These are phyloP conservation scores for Alosa alosa DNA, from an alignment of 2,113 vertebrate genomes.

Conservation along the genomic window DNA sequence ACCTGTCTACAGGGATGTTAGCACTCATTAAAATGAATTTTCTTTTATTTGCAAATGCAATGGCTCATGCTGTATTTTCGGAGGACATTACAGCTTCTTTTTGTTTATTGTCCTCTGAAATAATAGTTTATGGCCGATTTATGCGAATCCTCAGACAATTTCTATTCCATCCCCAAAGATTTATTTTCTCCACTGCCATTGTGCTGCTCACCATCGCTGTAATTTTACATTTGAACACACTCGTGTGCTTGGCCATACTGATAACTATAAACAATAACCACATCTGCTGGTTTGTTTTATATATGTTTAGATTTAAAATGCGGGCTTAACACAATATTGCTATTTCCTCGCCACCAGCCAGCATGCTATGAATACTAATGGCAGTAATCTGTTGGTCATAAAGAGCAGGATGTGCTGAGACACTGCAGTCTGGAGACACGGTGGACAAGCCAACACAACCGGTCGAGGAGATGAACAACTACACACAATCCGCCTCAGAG, in stretches of 20 bases:
- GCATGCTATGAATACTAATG: conserved; percentile 33
- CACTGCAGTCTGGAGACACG: not conserved
- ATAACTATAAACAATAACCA: conserved; percentile 46
- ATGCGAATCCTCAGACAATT: conserved; percentile 41
- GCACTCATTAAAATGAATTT: conserved; percentile 43
- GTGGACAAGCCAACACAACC: not conserved
- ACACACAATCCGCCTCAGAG: not conserved
- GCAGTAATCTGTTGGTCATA: not conserved
- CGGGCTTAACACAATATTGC: conserved; percentile 1
- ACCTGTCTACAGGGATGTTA: conserved; percentile 42
- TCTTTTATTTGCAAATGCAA: conserved; percentile 41
- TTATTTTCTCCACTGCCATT: conserved; percentile 39
- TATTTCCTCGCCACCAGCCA: conserved; percentile 16
- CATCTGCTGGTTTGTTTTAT: conserved; percentile 20
- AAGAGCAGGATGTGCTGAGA: not conserved
- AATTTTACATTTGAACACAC: conserved; percentile 43
- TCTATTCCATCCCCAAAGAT: conserved; percentile 37
- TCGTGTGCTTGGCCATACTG: conserved; percentile 29
- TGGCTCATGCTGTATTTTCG: conserved; percentile 42
- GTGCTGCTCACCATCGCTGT: conserved; percentile 30
- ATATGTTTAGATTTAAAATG: conserved; percentile 1
- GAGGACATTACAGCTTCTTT: conserved; percentile 34
- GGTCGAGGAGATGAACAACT: not conserved
- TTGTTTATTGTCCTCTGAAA: conserved; percentile 46
- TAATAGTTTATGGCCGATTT: conserved; percentile 45